Evolutionary conservation across 2,113 vertebrate species (phyloP), one percentile per base, ranked within the genome.

Genomic region (Nestor notabilis): DNA sequence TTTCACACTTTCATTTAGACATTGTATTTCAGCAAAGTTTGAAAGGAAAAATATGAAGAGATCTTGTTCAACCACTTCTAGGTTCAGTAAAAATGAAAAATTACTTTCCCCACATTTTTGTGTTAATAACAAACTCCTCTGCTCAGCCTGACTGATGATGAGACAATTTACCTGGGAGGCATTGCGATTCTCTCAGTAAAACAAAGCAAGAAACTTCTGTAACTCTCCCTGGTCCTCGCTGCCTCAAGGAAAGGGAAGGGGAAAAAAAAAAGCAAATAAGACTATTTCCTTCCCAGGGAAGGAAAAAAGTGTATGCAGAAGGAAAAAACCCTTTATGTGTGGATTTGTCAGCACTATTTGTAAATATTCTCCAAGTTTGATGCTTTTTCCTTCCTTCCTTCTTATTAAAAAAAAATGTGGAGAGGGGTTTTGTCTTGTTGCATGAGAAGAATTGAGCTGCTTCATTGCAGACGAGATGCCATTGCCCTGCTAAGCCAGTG

Each of bases 101-200:
- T 89, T 68, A 65, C 75, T 81, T 94, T 95, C 27, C 31, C 21
- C 63, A 35, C 7, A 0, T 92, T 92, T 95, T 69, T 92, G 60
- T 87, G 65, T 58, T 93, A 93, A 90, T 93, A 93, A 75, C 33
- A 84, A 93, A 85, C 77, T 78, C 53, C 65, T 79, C 39, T 76
- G 61, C 91, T 80, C 64, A 78, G 64, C 43, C 64, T 81, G 89
- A 78, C 79, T 86, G 85, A 66, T 81, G 79, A 86, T 83, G 75
- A 92, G 90, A 83, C 86, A 46, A 75, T 96, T 88, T 95, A 94
- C 92, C 92, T 95, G 72, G 64, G 55, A 90, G 77, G 90, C 55
- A 64, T 49, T 68, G 77, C 39, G 46, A 60, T 86, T 91, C 60
- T 89, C 75, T 83, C 35, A 79, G 64, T 83, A 83, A 92, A 94